phyloP scores from a whole-genome alignment of 2,113 vertebrate species.

The Rhinolophus ferrumequinum region DNA sequence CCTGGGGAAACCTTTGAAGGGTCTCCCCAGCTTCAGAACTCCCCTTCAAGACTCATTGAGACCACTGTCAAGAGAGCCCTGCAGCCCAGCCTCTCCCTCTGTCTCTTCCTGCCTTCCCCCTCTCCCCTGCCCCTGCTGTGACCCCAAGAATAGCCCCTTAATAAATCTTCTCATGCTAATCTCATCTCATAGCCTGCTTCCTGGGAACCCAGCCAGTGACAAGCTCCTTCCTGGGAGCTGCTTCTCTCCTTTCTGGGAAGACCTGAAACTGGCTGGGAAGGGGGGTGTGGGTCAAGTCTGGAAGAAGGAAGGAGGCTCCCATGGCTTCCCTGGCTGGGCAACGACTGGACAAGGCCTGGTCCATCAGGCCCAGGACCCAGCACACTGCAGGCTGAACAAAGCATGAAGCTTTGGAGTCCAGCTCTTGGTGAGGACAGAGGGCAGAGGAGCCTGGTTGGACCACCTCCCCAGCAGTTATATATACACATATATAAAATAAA shows the following conservation, averaged over 20 bases:
- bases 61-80: neutral
- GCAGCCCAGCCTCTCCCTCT: neutral
- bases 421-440: neutral
- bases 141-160: neutral
- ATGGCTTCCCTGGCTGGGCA: neutral
- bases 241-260: neutral
- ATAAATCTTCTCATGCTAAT: neutral
- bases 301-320: no score
- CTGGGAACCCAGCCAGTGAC: rapidly evolving
- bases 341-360: neutral
- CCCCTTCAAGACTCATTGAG: neutral
- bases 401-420: neutral
- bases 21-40: neutral
- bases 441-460: neutral
- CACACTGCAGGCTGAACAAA: neutral
- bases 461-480: neutral
- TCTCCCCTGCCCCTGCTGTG: rapidly evolving
- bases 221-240: neutral
- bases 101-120: neutral
- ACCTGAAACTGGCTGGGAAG: neutral
- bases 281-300: neutral
- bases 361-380: neutral
- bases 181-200: neutral
- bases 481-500: neutral
- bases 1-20: neutral